A percentile compares a stretch with the other conserved stretches of the same genome.
Conservation (phyloP, 2,797 vertebrate species). For the Rhinoraja longicauda region DNA sequence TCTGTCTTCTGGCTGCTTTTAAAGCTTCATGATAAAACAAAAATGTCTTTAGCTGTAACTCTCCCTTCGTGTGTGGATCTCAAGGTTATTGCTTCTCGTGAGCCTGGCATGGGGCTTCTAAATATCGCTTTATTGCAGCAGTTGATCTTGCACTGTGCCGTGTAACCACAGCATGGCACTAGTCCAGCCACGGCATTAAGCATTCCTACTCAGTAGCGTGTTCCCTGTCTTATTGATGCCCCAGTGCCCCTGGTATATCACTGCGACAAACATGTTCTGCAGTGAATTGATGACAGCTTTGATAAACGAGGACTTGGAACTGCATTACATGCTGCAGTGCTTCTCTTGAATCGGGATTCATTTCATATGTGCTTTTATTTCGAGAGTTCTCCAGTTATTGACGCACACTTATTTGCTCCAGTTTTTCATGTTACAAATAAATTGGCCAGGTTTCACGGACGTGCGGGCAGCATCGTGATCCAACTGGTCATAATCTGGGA, state of each 20-base stretch:
- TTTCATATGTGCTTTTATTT: background rate
- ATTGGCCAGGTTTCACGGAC: background rate
- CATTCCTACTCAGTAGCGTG: background rate
- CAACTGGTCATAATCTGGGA: too few relatives aligned
- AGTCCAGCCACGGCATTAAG: background rate
- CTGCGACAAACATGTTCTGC: slow-evolving; percentile 36
- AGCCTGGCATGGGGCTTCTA: background rate
- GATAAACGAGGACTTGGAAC: slow-evolving; percentile 28
- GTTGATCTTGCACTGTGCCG: background rate
- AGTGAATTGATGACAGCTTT: slow-evolving; percentile 37
- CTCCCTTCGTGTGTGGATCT: background rate
- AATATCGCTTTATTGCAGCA: background rate
- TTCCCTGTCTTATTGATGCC: slow-evolving; percentile 19
- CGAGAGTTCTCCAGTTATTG: background rate
- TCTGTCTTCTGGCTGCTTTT: background rate
- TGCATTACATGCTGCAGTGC: slow-evolving; percentile 38
- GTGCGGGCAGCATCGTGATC: too few relatives aligned
- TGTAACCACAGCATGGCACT: slow-evolving; percentile 24
- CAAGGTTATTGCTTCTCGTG: background rate
- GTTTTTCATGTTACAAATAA: background rate
- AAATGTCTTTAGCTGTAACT: background rate
- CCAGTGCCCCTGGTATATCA: slow-evolving; percentile 7
- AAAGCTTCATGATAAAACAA: background rate
- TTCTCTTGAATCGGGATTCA: slow-evolving; percentile 28
- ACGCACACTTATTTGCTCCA: background rate